Evolutionary conservation across 2,797 vertebrate species (phyloP).

Genomic region (Typhlichthys eigenmanni): DNA sequence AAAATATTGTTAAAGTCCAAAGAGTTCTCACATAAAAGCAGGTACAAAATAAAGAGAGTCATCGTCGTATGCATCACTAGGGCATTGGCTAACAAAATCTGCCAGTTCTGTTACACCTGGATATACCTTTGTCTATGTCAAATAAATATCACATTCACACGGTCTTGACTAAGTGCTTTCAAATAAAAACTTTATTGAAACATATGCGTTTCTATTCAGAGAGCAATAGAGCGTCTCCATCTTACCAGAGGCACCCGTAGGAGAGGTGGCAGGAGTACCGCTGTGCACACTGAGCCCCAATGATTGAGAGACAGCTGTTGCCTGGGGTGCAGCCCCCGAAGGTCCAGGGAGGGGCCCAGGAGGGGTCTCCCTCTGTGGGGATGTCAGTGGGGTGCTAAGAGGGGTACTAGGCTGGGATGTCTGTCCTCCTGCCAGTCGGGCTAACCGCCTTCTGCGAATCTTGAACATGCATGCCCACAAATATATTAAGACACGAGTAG

Average conservation of each 20-base stretch:
- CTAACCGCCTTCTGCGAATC: slow-evolving; percentile 95
- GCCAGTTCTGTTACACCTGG: slow-evolving; percentile 22
- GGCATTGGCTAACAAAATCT: slow-evolving; percentile 32
- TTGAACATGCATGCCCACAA: slow-evolving; percentile 45
- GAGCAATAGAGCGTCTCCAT: neutral
- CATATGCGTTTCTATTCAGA: neutral
- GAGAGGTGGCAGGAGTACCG: slow-evolving; percentile 96
- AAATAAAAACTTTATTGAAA: too few species aligned
- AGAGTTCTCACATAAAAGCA: slow-evolving; percentile 4
- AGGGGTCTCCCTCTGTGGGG: slow-evolving; percentile 96
- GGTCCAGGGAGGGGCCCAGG: slow-evolving; percentile 89
- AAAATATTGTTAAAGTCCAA: neutral
- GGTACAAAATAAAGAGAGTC: slow-evolving; percentile 40
- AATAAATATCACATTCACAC: too few species aligned
- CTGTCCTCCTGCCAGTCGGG: slow-evolving; percentile 91
- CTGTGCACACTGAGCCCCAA: slow-evolving; percentile 90
- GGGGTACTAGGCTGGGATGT: slow-evolving; percentile 94
- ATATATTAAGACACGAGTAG: neutral
- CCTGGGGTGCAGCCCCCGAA: slow-evolving; percentile 79
- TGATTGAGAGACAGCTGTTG: slow-evolving; percentile 86
- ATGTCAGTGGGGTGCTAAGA: slow-evolving; percentile 92
- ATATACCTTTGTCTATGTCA: slow-evolving; percentile 5
- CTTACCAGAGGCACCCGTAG: slow-evolving; percentile 93
- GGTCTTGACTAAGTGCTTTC: too few species aligned
- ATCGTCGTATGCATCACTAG: slow-evolving; percentile 13